Percentiles rank a stretch among this genome's conserved stretches.
phyloP scores from a whole-genome alignment of 2,113 vertebrate genomes.

The Thalassarche chlororhynchos region DNA sequence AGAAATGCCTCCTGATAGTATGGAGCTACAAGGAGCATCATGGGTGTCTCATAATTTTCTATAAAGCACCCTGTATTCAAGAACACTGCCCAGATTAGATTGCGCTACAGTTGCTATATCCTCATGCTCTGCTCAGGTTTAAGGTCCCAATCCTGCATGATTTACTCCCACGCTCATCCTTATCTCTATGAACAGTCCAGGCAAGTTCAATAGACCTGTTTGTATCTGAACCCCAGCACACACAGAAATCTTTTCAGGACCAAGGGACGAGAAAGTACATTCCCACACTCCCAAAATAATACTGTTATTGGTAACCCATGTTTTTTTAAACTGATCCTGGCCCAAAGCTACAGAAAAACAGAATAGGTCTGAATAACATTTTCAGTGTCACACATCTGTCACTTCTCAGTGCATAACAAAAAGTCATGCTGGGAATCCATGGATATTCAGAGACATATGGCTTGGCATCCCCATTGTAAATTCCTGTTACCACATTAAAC shows the following conservation, averaged over 20 bases:
- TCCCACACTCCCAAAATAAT: not conserved
- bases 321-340: not conserved
- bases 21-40: not conserved
- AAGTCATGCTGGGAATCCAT: not conserved
- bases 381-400: constrained; percentile 54
- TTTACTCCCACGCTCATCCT: not conserved
- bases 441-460: constrained; percentile 23
- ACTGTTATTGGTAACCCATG: not conserved
- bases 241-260: not conserved
- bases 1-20: not conserved
- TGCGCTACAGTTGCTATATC: not conserved
- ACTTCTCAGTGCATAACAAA: not conserved
- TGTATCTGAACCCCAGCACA: not conserved
- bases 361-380: not conserved
- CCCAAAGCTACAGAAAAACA: not conserved
- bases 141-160: not conserved
- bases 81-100: not conserved
- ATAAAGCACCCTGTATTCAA: not conserved
- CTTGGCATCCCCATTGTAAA: constrained; percentile 1
- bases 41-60: not conserved
- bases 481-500: not conserved
- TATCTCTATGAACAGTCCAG: not conserved
- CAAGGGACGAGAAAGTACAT: not conserved
- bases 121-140: not conserved
- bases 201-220: not conserved